Base-by-base conservation (phyloP, 2,888 invertebrate genomes). In the Elegia similella region DNA sequence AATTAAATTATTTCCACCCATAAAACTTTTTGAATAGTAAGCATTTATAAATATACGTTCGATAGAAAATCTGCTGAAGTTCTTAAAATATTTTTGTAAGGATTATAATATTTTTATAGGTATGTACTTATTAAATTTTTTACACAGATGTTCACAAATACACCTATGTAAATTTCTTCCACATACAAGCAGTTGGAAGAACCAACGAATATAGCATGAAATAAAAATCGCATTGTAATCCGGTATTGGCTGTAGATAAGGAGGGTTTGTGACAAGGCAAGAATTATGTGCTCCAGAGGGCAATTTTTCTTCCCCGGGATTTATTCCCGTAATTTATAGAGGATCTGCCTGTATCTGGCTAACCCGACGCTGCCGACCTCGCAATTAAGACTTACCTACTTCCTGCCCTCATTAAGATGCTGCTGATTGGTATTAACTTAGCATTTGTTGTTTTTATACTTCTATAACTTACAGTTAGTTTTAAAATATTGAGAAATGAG, bases 211-310 rank as follows among this genome's bases (percentile, higher is more conserved):
- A 86, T 80, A 82, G 82, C 82, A 84, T 85, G 77, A 88, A 91
- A 91, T 91, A 91, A 91, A 88, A 91, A 91, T 91, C 89, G 84
- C 84, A 89, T 84, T 91, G 91, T 91, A 91, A 91, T 91, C 91
- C 91, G 89, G 87, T 91, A 91, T 91, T 91, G 91, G 91, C 82
- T 84, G 80, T 80, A 88, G 91, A 91, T 91, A 91, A 91, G 90
- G 89, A 89, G 86, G 83, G 86, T 82, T 86, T 90, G 91, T 91
- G 91, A 91, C 91, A 91, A 91, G 91, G 88, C 89, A 91, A 91
- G 91, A 91, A 91, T 91, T 91, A 91, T 91, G 91, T 91, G 91
- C 91, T 91, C 89, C 83, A 86, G 88, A 91, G 91, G 88, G 90
- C 91, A 90, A 91, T 91, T 91, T 91, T 91, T 91, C 91, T 91